Percentiles rank a stretch among this genome's conserved stretches.
Evolutionary conservation across 2,888 invertebrate genomes (phyloP).

Genomic region (Caenorhabditis parvicauda): DNA sequence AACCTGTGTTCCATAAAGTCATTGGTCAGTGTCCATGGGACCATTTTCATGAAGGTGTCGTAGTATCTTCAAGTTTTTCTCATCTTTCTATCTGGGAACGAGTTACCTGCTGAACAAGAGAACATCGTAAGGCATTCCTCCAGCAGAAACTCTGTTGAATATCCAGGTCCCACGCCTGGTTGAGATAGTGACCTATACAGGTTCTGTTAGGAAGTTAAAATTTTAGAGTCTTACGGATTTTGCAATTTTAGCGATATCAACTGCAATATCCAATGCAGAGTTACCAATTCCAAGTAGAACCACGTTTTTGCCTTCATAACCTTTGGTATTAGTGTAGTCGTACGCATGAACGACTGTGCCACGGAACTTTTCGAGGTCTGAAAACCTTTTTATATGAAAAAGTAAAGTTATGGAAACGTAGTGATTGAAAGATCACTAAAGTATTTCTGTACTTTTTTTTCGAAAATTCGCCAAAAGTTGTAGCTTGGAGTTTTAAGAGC

Average conservation of each 20-base stretch:
- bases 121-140: slow-evolving; percentile 54
- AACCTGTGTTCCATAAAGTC: slow-evolving; percentile 58
- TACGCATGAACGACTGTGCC: slow-evolving; percentile 59
- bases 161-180: slow-evolving; percentile 66
- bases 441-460: background rate
- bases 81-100: no score
- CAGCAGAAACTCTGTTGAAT: slow-evolving; percentile 60
- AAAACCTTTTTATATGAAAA: slow-evolving; percentile 5
- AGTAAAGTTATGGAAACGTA: background rate
- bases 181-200: slow-evolving; percentile 64
- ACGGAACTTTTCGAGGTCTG: slow-evolving; percentile 61
- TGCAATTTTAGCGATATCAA: slow-evolving; percentile 63
- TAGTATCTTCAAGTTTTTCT: slow-evolving; percentile 47
- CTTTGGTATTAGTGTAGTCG: slow-evolving; percentile 50
- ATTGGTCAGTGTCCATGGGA: slow-evolving; percentile 57
- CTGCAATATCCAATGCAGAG: slow-evolving; percentile 66
- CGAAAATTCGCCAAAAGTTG: no score
- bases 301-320: slow-evolving; percentile 64
- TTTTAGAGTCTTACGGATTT: slow-evolving; percentile 43
- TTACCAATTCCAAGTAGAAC: slow-evolving; percentile 67
- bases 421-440: background rate
- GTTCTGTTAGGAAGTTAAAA: background rate
- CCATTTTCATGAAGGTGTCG: slow-evolving; percentile 44
- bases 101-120: slow-evolving; percentile 19
- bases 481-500: no score